Percentiles rank a stretch among this genome's conserved stretches.
Evolutionary conservation across 2,888 invertebrate species (phyloP).

Genomic region (Coremacera marginata): DNA sequence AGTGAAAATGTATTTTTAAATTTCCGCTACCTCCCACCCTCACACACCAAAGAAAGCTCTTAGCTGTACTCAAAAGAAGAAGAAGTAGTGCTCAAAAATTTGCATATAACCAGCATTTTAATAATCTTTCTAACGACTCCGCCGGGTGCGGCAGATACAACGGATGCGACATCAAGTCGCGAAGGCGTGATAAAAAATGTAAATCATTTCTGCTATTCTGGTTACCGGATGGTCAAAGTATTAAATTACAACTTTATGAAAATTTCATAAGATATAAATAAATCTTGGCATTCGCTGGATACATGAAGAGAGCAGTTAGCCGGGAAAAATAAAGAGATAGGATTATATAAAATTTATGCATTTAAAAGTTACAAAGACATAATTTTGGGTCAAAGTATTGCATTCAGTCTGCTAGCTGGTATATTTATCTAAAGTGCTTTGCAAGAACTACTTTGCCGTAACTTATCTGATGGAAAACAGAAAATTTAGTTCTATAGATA

Average conservation of each 20-base stretch:
- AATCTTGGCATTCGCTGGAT: constrained; percentile 15
- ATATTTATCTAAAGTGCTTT: constrained; percentile 40
- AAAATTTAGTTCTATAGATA: constrained; percentile 2
- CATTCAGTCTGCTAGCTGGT: background rate
- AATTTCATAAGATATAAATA: constrained; percentile 26
- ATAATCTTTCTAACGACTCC: constrained; percentile 48
- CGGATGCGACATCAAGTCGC: background rate
- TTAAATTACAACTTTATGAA: constrained; percentile 40
- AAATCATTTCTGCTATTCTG: constrained; percentile 36
- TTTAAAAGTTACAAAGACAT: background rate
- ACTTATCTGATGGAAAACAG: background rate
- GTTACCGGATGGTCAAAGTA: constrained; percentile 40
- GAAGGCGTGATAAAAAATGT: constrained; percentile 38
- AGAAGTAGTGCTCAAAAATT: constrained; percentile 29
- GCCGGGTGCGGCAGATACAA: constrained; percentile 31
- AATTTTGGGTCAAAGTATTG: constrained; percentile 20
- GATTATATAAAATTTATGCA: background rate
- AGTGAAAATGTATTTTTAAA: constrained; percentile 48
- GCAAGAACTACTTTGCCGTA: constrained; percentile 1
- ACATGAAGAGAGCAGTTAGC: background rate
- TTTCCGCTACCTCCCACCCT: constrained; percentile 36
- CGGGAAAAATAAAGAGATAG: background rate
- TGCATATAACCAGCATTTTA: constrained; percentile 47
- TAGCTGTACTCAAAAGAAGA: constrained; percentile 15
- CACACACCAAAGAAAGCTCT: background rate